phyloP scores from a whole-genome alignment of 2,113 vertebrate species.

The Damaliscus lunatus region DNA sequence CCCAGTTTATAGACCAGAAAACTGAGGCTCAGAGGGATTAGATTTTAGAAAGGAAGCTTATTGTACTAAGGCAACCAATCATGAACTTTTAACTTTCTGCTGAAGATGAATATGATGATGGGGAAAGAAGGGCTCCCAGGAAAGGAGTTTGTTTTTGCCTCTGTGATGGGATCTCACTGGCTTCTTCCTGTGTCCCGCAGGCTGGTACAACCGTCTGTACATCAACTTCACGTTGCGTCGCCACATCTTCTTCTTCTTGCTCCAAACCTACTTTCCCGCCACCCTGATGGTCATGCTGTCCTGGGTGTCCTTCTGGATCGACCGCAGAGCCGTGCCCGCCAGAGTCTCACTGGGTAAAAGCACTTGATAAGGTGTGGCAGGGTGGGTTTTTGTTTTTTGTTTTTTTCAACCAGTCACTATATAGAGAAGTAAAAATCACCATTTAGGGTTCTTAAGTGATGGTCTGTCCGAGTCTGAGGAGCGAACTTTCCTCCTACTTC shows the following conservation, averaged over 20 bases:
- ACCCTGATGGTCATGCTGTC: conserved; percentile 96
- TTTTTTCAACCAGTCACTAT: neutral
- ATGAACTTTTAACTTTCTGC: neutral
- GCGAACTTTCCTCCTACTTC: neutral
- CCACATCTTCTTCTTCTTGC: conserved; percentile 95
- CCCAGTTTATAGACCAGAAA: neutral
- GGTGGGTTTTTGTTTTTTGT: neutral
- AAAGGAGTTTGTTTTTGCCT: neutral
- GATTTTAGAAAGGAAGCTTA: neutral
- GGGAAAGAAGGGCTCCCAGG: neutral
- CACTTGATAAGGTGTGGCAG: neutral
- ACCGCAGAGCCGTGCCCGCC: conserved; percentile 91
- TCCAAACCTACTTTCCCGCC: conserved; percentile 93
- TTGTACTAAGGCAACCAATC: neutral
- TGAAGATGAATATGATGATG: neutral
- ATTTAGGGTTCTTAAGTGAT: neutral
- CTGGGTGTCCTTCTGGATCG: conserved; percentile 96
- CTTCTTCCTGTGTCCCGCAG: conserved; percentile 73
- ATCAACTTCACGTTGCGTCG: conserved; percentile 93
- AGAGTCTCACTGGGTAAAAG: conserved; percentile 93
- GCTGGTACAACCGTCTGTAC: conserved; percentile 95
- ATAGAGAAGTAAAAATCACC: neutral
- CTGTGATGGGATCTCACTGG: neutral
- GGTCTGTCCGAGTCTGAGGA: neutral
- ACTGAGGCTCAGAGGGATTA: neutral